Evolutionary conservation across 2,797 vertebrate species (phyloP).

Genomic region (Acanthurus lineatus): DNA sequence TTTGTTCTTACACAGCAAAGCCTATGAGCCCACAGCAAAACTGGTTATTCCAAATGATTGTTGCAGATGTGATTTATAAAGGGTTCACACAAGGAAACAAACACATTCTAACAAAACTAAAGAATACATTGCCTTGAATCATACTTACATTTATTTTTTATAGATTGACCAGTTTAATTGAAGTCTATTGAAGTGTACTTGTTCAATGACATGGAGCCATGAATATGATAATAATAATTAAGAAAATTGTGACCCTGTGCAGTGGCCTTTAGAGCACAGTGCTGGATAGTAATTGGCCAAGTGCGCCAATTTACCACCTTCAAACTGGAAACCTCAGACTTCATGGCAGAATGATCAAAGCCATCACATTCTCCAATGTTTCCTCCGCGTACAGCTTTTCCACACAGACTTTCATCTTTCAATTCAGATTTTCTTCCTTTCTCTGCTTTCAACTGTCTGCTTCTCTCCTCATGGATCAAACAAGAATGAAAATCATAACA

Average conservation of each 20-base stretch:
- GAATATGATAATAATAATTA: conserved; percentile 21
- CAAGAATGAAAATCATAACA: conserved; percentile 51
- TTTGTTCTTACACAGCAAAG: too few species aligned
- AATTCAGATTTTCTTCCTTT: conserved; percentile 61
- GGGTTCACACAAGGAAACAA: not conserved
- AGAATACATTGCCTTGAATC: not conserved
- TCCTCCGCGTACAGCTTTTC: conserved; percentile 67
- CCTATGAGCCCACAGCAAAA: not conserved
- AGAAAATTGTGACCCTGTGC: conserved; percentile 33
- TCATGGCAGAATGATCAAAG: conserved; percentile 80
- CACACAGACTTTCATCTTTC: conserved; percentile 81
- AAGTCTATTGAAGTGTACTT: not conserved
- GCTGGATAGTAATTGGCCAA: conserved; percentile 63
- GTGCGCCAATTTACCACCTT: conserved; percentile 67
- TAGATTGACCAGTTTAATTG: conserved; percentile 20
- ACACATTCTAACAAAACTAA: not conserved
- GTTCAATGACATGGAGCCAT: too few species aligned
- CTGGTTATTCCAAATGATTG: not conserved
- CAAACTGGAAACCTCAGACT: conserved; percentile 69
- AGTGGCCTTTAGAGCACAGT: conserved; percentile 41
- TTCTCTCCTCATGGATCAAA: conserved; percentile 60
- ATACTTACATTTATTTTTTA: not conserved
- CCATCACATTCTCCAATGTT: conserved; percentile 65
- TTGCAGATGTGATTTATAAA: not conserved
- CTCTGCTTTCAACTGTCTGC: conserved; percentile 65